Conservation (phyloP, 2,797 vertebrate species). For the Sebastes trivittatus region DNA sequence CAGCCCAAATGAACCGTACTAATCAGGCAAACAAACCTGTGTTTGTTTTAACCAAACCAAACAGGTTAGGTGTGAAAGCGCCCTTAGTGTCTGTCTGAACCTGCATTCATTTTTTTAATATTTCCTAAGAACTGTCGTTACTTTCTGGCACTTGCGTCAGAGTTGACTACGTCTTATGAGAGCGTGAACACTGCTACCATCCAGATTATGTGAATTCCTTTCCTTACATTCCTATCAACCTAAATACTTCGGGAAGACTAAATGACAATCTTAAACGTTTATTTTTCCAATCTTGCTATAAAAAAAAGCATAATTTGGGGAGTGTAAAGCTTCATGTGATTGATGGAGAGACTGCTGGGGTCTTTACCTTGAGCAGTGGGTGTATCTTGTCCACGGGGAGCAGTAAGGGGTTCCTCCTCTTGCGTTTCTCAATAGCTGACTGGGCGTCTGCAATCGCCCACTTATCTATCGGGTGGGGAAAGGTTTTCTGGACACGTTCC, state of each 20-base stretch:
- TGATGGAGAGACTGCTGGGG: background rate
- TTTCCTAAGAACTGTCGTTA: background rate
- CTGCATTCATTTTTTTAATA: background rate
- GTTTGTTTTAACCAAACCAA: too few relatives aligned
- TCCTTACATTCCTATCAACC: background rate
- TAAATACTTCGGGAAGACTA: background rate
- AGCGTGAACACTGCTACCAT: background rate
- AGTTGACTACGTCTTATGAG: background rate
- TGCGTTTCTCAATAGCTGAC: slow-evolving; percentile 95
- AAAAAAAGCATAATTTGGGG: background rate
- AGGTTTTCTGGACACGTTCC: slow-evolving; percentile 98
- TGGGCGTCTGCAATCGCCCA: slow-evolving; percentile 98
- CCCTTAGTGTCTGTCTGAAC: background rate
- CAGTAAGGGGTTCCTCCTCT: slow-evolving; percentile 93
- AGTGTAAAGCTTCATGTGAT: background rate
- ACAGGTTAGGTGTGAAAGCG: too few relatives aligned
- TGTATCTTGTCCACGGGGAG: slow-evolving; percentile 99
- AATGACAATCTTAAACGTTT: background rate
- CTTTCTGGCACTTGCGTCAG: background rate
- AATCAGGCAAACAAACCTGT: too few relatives aligned
- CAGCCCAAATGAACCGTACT: too few relatives aligned
- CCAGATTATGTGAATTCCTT: background rate
- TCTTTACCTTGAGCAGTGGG: slow-evolving; percentile 92
- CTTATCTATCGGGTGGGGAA: slow-evolving; percentile 98
- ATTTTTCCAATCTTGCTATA: background rate